These are phyloP conservation scores for Probaryconus sp. DNA, from an alignment of 1,140 invertebrate species.

Conservation along the genomic window DNA sequence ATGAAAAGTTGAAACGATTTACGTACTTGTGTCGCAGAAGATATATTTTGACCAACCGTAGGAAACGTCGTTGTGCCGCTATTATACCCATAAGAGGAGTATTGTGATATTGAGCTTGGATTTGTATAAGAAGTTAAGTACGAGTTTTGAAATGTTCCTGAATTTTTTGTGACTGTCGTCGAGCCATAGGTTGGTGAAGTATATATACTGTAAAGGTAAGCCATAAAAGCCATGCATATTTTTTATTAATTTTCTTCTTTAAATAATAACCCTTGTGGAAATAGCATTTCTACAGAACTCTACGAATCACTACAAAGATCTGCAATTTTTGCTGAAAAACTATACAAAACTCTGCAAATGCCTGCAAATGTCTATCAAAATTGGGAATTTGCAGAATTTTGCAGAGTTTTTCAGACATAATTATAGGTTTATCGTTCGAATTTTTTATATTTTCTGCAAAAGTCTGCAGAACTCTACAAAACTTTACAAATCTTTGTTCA, in stretches of 20 bases:
- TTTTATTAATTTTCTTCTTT: constrained; percentile 4
- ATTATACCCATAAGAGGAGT: constrained; percentile 82
- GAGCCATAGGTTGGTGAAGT: constrained; percentile 71
- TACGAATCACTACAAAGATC: no score
- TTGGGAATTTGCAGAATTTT: no score
- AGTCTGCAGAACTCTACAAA: no score
- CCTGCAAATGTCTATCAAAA: no score
- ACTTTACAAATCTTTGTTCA: no score
- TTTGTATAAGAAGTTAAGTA: constrained; percentile 75
- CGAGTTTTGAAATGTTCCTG: constrained; percentile 76
- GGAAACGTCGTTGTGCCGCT: constrained; percentile 77
- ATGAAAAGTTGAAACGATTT: no score
- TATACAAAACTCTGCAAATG: no score
- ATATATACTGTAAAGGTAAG: constrained; percentile 67
- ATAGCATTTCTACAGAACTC: constrained; percentile 3
- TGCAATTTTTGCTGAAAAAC: no score
- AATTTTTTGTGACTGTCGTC: constrained; percentile 75
- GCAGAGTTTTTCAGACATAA: no score
- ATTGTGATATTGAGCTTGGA: constrained; percentile 76
- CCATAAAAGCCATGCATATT: constrained; percentile 3
- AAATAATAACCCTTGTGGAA: constrained; percentile 15
- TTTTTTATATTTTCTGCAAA: no score
- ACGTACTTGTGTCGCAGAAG: constrained; percentile 82
- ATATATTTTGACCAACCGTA: constrained; percentile 81
- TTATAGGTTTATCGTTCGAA: no score